Base-by-base conservation (phyloP, 1,140 invertebrate species). In the Drosophila oshimai region DNA sequence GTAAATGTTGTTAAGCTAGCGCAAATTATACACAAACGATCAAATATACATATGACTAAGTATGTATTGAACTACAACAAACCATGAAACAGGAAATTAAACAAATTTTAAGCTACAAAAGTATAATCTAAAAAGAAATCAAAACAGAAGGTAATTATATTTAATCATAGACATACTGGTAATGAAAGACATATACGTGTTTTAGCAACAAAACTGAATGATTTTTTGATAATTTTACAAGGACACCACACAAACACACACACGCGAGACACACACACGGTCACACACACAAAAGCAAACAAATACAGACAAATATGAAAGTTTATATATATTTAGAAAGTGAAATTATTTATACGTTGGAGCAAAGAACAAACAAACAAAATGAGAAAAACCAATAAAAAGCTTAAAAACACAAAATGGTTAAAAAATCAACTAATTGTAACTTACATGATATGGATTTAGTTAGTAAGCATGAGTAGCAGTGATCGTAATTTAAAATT, bases 201-300 rank as follows among this genome's bases (percentile, higher is more conserved):
- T 74, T 74, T 74, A 74, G 61, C 68, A 72, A 49, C 50, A 71
- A 86, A 86, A 87, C 76, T 73, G 55, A 77, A 87, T 81, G 81
- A 87, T 87, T 87, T 87, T 87, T 87, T 87, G 81, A 87, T 87
- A 87, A 87, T 87, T 87, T 87, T 87, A 87, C 81, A 87, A 87
- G 67, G 47, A 58, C 45, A 60, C 45, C 39, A 26, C 17, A 39
- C 36, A 42, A 60, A 65, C 47, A 58, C 9, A 42, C 42, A 58
- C 39, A 50, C 46, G 47, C 47, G 58, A 45, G 26, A 78, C 55
- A 72, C 26, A 61, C 9, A 68, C 17, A 70, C 12, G 12, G 47
- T 37, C 13, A 70, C 31, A 70, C 31, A 50, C 22, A 65, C 36
- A 58, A 9, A 74, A 37, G 60, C 71, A 67, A 44, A 69, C 62